Evolutionary conservation across 2,797 vertebrate genomes (phyloP), one percentile per base, ranked within the genome.

Genomic region (Gymnopithys bicolor): DNA sequence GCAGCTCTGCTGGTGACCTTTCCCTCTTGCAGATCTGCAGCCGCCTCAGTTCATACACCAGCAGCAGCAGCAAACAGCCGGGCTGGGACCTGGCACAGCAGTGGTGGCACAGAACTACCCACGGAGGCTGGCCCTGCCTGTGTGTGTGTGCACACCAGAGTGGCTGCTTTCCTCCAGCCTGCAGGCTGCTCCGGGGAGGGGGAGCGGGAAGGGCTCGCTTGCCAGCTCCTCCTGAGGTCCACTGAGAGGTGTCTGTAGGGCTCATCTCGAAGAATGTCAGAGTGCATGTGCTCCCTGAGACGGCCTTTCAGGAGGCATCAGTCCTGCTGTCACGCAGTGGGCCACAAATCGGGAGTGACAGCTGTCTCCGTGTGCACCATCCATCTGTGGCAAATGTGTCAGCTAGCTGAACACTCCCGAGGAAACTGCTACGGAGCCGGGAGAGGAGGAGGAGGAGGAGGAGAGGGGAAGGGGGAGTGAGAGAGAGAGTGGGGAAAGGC

Each of bases 371-470:
- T 97, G 97, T 97, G 98, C 98, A 97, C 97, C 98, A 98, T 98
- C 98, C 98, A 98, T 98, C 98, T 98, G 98, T 98, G 98, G 97
- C 97, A 98, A 98, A 98, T 98, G 97, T 98, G 98, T 98, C 98
- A 98, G 98, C 97, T 97, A 98, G 98, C 96, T 98, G 97, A 97
- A 89, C 94, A 93, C 96, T 96, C 97, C 97, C 24, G 94, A 96
- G 96, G 94, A 97, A 97, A 96, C 95, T 94, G 93, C 95, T 95
- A 96, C 88, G 2, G 94, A 97, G 96, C 85, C 1, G 32, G 82
- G 89, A 89, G 89, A 94, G 91, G 75, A 85, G 83, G 59, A 89
- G 89, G 75, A 89, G 89, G 59, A 85, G 68, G 68, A 41, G 11
- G 77, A 18, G 27, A 76, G 68, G 71, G 85, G 69, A 84, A 91